Conservation (phyloP, 1,140 invertebrate genomes). For the Drepana arcuata region DNA sequence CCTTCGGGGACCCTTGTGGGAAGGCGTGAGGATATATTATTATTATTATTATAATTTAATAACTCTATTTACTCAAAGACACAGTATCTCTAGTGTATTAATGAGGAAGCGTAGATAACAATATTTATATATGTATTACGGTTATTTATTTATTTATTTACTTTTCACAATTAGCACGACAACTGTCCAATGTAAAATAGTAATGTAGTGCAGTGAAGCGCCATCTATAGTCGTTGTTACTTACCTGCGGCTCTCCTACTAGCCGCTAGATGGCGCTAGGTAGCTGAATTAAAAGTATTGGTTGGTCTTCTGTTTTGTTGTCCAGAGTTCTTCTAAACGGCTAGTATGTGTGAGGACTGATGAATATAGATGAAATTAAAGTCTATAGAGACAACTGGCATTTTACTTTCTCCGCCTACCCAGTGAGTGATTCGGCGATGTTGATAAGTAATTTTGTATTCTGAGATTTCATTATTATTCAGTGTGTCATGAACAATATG, state of each 20-base stretch:
- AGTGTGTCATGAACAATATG: not conserved
- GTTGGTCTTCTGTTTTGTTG: too few relatives aligned
- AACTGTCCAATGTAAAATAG: not conserved
- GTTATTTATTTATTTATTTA: too few relatives aligned
- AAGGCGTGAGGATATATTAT: too few relatives aligned
- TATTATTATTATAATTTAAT: not conserved
- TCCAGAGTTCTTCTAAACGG: too few relatives aligned
- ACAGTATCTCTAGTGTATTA: not conserved
- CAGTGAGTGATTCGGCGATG: not conserved
- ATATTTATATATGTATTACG: too few relatives aligned
- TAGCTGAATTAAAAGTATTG: not conserved
- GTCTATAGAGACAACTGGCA: too few relatives aligned
- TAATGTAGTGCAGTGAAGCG: slow-evolving; percentile 1
- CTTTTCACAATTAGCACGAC: not conserved
- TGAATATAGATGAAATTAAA: too few relatives aligned
- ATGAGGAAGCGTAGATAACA: too few relatives aligned
- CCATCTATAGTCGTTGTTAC: slow-evolving; percentile 7
- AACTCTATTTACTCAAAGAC: not conserved
- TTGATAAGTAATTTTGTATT: not conserved
- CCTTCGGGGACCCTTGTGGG: too few relatives aligned
- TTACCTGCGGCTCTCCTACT: not conserved
- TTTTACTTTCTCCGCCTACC: not conserved
- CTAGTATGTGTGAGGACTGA: too few relatives aligned
- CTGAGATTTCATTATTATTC: not conserved
- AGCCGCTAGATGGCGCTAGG: slow-evolving; percentile 3